A percentile compares a stretch with the other conserved stretches of the same genome.
phyloP scores from a whole-genome alignment of 1,140 invertebrate species.

The Monomorium pharaonis region DNA sequence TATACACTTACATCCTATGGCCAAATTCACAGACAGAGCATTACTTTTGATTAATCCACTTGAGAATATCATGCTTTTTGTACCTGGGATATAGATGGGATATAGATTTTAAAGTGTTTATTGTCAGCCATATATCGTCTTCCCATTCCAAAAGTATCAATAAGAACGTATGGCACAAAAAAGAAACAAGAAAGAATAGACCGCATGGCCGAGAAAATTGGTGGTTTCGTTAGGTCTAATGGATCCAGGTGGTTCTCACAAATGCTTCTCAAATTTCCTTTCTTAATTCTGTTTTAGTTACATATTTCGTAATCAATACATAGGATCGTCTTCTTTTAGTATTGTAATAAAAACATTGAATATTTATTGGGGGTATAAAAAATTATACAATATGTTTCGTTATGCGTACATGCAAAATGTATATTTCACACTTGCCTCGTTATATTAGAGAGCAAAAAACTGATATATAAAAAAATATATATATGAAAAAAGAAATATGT shows the following conservation, averaged over 20 bases:
- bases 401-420: conserved; percentile 51
- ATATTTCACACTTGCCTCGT: conserved; percentile 69
- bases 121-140: conserved; percentile 75
- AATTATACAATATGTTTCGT: conserved; percentile 36
- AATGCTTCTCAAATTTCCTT: conserved; percentile 57
- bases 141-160: conserved; percentile 65
- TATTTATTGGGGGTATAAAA: conserved; percentile 60
- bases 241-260: conserved; percentile 35
- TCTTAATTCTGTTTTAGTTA: conserved; percentile 48
- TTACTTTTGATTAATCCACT: conserved; percentile 58
- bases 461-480: background rate
- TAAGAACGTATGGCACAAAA: conserved; percentile 54
- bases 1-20: conserved; percentile 65
- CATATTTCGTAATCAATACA: conserved; percentile 40
- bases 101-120: conserved; percentile 63
- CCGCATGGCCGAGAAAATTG: conserved; percentile 60
- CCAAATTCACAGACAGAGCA: conserved; percentile 59
- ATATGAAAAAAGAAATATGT: conserved; percentile 64
- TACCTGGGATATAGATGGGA: too few relatives aligned
- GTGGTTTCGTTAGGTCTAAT: conserved; percentile 47
- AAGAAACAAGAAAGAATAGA: conserved; percentile 25
- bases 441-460: conserved; percentile 53
- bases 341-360: conserved; percentile 45
- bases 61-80: conserved; percentile 61
- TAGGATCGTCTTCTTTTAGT: conserved; percentile 44